These are phyloP conservation scores for Lepidochrysops patricia DNA, from an alignment of 2,888 invertebrate species.

Conservation along the genomic window DNA sequence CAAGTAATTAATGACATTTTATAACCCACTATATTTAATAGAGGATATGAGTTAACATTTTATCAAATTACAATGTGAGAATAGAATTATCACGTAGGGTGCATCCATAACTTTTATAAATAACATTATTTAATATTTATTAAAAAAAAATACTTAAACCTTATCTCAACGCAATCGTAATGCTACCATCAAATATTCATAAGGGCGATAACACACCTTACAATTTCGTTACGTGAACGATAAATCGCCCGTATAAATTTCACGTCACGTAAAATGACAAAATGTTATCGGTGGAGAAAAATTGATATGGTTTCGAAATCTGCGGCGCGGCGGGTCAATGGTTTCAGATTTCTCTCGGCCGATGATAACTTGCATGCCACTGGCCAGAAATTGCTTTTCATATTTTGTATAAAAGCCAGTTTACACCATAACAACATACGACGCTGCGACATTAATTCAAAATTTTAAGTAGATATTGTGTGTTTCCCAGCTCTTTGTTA, in stretches of 20 bases:
- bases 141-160: neutral
- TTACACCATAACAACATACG: too few relatives aligned
- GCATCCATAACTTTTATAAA: too few relatives aligned
- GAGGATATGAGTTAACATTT: too few relatives aligned
- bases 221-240: slow-evolving; percentile 65
- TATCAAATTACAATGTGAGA: too few relatives aligned
- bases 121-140: too few relatives aligned
- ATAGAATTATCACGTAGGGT: too few relatives aligned
- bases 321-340: slow-evolving; percentile 49
- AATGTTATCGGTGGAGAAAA: slow-evolving; percentile 63
- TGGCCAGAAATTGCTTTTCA: neutral
- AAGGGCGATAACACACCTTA: slow-evolving; percentile 57
- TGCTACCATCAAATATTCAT: slow-evolving; percentile 1
- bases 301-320: slow-evolving; percentile 57
- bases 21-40: too few relatives aligned
- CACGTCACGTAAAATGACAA: slow-evolving; percentile 67
- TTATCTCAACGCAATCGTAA: neutral
- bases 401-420: neutral
- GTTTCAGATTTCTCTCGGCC: slow-evolving; percentile 34
- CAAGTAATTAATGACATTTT: neutral
- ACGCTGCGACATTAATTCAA: too few relatives aligned
- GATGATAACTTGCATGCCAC: slow-evolving; percentile 13
- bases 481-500: too few relatives aligned
- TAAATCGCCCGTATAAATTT: slow-evolving; percentile 70
- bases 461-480: too few relatives aligned